These are phyloP conservation scores for Alligator mississippiensis DNA, from an alignment of 2,113 vertebrate genomes.

Conservation along the genomic window DNA sequence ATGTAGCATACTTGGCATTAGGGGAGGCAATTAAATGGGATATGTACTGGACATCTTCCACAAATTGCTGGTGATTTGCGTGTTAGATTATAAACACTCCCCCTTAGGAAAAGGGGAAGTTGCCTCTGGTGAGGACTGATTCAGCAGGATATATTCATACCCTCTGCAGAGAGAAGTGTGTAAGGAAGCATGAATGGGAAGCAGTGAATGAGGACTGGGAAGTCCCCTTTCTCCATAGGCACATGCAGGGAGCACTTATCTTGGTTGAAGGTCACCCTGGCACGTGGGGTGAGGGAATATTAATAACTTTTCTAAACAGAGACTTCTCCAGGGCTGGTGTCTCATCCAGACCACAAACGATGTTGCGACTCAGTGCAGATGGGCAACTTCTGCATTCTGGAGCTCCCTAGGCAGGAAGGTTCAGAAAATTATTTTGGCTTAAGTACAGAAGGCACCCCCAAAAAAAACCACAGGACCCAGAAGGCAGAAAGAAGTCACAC, in stretches of 20 bases:
- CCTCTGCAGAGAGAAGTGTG: constrained; percentile 40
- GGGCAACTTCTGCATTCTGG: constrained; percentile 80
- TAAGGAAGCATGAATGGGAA: constrained; percentile 69
- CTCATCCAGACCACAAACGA: constrained; percentile 77
- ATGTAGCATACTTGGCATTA: constrained; percentile 46
- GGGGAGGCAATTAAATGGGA: constrained; percentile 33
- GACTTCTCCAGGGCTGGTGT: constrained; percentile 70
- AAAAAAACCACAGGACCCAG: neutral
- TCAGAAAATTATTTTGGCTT: neutral
- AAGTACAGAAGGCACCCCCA: neutral
- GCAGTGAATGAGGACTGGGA: constrained; percentile 69
- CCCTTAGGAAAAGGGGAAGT: constrained; percentile 68
- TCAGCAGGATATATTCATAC: constrained; percentile 74
- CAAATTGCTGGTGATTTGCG: constrained; percentile 63
- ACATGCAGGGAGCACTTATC: constrained; percentile 66
- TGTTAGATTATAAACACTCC: constrained; percentile 72
- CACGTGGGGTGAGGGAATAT: constrained; percentile 74
- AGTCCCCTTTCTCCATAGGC: constrained; percentile 67
- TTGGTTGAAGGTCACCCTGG: constrained; percentile 68
- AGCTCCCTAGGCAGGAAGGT: constrained; percentile 65
- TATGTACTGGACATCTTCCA: constrained; percentile 59
- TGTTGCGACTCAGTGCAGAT: constrained; percentile 64
- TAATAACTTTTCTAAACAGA: constrained; percentile 75
- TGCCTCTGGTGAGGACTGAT: constrained; percentile 69
- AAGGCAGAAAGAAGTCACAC: neutral